phyloP scores from a whole-genome alignment of 2,797 vertebrate genomes.

The Ceryle rudis region DNA sequence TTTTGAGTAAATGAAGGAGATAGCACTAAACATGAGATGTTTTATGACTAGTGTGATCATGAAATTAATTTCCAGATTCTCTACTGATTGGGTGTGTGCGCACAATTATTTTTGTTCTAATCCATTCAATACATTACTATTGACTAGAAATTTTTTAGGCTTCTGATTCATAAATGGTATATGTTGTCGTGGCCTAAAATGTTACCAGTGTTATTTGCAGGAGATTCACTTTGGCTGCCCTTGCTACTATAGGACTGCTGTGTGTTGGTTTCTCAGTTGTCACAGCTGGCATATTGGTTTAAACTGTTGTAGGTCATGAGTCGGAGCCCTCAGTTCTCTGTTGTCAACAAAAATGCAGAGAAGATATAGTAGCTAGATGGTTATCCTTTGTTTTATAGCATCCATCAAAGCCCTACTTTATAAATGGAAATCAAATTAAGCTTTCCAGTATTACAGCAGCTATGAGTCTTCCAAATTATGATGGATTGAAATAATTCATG shows the following conservation, averaged over 20 bases:
- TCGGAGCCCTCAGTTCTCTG: conserved; percentile 14
- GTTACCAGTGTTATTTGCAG: neutral
- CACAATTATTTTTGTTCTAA: neutral
- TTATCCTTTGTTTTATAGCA: conserved; percentile 51
- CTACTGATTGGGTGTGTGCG: neutral
- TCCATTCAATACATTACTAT: neutral
- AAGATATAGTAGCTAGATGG: conserved; percentile 45
- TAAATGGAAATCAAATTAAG: conserved; percentile 62
- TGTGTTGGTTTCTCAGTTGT: neutral
- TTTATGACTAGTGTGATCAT: neutral
- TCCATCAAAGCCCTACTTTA: conserved; percentile 55
- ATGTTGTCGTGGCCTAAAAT: neutral
- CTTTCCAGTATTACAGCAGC: conserved; percentile 51
- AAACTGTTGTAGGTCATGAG: conserved; percentile 1
- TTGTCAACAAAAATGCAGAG: conserved; percentile 26
- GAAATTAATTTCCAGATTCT: neutral
- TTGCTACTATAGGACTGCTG: neutral
- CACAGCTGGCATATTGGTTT: conserved; percentile 27
- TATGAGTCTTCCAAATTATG: conserved; percentile 60
- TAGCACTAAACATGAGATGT: neutral
- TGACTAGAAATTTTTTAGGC: neutral
- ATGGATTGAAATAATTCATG: conserved; percentile 67
- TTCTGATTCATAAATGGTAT: neutral
- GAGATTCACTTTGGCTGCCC: neutral
- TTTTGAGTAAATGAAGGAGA: neutral